Percentiles rank a stretch among this genome's conserved stretches.
Conservation (phyloP, 1,140 invertebrate species). For the Dolichoris vasculosae region DNA sequence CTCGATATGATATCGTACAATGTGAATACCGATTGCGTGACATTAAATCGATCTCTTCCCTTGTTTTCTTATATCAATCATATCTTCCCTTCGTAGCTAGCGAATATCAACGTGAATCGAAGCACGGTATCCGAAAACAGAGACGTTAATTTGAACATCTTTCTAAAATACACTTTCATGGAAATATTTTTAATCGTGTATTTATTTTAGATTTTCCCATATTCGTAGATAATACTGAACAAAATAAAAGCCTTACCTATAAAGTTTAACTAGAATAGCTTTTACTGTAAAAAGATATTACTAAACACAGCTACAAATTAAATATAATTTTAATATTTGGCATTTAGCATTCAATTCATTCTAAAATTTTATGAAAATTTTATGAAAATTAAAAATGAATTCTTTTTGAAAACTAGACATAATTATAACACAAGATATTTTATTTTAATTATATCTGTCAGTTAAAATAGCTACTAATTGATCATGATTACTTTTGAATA, state of each 20-base stretch:
- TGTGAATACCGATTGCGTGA: background rate
- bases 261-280: no score
- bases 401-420: no score
- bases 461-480: slow-evolving; percentile 22
- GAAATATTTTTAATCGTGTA: background rate
- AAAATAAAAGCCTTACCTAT: no score
- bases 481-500: slow-evolving; percentile 20
- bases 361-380: no score
- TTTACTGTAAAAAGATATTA: no score
- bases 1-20: slow-evolving; percentile 25
- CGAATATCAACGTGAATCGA: background rate
- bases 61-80: no score
- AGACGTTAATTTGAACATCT: slow-evolving; percentile 25
- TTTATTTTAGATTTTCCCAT: slow-evolving; percentile 5
- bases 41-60: background rate
- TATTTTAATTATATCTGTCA: slow-evolving; percentile 34
- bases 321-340: no score
- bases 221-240: no score
- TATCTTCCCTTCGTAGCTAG: background rate
- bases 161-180: background rate
- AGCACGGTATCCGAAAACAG: background rate
- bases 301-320: no score
- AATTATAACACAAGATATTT: no score
- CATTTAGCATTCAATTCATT: no score
- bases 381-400: no score